Percentiles rank a stretch among this genome's conserved stretches.
phyloP scores from a whole-genome alignment of 2,113 vertebrate species.

The Crypturellus undulatus region DNA sequence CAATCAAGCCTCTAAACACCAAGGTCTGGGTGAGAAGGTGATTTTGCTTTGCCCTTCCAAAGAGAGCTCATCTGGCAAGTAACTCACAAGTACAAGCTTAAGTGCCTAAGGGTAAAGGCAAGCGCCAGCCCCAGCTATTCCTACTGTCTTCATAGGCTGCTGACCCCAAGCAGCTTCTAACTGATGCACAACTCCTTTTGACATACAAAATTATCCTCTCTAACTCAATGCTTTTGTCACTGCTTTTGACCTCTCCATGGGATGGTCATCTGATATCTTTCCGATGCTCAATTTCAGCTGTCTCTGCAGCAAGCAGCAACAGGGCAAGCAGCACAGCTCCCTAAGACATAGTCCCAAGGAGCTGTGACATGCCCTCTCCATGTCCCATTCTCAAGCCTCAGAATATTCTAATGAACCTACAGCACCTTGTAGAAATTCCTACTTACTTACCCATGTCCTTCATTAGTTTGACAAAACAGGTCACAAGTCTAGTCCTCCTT shows the following conservation, averaged over 20 bases:
- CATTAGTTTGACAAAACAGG: background rate
- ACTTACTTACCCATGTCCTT: background rate
- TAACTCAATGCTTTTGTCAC: rapidly evolving
- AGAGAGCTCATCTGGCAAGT: background rate
- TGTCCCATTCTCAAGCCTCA: background rate
- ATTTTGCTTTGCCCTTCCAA: background rate
- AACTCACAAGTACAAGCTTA: background rate
- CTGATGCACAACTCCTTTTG: background rate
- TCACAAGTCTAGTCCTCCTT: background rate
- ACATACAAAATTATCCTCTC: background rate
- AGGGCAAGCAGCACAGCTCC: background rate
- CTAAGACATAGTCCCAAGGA: background rate
- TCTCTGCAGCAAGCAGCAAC: background rate
- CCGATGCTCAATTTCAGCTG: background rate
- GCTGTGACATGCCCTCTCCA: background rate
- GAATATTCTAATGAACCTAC: background rate
- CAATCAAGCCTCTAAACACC: background rate
- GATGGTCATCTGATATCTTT: background rate
- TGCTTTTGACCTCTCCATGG: background rate
- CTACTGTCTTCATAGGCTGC: background rate
- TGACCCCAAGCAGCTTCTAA: background rate
- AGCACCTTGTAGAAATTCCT: background rate
- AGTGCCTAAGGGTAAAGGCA: background rate
- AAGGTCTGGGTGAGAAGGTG: background rate
- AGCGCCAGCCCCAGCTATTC: background rate